phyloP scores from a whole-genome alignment of 2,797 vertebrate species.

The Todus mexicanus region DNA sequence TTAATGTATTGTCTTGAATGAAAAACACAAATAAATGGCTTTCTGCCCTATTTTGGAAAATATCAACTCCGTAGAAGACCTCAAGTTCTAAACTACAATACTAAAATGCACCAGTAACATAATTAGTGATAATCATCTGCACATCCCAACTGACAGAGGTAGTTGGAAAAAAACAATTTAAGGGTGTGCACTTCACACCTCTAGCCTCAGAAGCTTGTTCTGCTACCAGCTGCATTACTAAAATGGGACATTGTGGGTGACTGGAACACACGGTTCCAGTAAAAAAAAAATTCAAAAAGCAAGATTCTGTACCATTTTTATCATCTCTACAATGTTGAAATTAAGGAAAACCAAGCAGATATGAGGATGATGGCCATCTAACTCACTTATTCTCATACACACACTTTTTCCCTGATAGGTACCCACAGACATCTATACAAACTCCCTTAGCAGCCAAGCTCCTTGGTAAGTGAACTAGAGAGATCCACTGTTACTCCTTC shows the following conservation, averaged over 20 bases:
- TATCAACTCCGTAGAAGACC: not conserved
- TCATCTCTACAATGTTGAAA: not conserved
- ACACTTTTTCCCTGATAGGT: fast-evolving
- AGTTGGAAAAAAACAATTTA: not conserved
- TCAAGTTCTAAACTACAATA: not conserved
- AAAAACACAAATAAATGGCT: not conserved
- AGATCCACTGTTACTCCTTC: not conserved
- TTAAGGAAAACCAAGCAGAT: not conserved
- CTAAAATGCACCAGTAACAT: not conserved
- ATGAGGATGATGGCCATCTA: not conserved
- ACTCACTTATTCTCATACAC: not conserved
- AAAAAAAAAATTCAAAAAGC: not conserved
- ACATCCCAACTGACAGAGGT: not conserved
- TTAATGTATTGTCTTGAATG: not conserved
- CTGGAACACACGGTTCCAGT: not conserved
- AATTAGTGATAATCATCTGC: not conserved
- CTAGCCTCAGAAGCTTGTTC: not conserved
- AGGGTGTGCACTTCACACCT: not conserved
- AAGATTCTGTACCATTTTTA: not conserved
- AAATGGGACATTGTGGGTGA: not conserved
- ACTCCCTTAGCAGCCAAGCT: not conserved
- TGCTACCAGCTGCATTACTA: not conserved
- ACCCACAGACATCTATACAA: not conserved
- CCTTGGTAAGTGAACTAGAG: not conserved
- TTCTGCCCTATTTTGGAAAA: not conserved